Conservation (phyloP, 2,888 invertebrate species). For the Blera fallax region DNA sequence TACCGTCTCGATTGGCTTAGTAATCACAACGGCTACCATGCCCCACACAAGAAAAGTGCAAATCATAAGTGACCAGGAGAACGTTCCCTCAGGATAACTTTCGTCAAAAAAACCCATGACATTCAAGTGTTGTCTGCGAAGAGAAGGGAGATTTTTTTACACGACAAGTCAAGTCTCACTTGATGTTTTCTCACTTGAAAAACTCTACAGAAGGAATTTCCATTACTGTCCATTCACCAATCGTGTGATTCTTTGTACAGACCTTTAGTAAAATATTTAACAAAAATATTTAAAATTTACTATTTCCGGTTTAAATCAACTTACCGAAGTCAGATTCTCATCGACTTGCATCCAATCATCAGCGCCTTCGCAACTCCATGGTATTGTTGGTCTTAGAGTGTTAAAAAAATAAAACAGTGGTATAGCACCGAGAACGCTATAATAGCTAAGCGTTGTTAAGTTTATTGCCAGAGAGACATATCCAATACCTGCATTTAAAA, state of each 20-base stretch:
- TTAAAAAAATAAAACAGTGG: slow-evolving; percentile 89
- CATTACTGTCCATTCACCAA: background rate
- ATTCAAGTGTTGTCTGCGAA: slow-evolving; percentile 15
- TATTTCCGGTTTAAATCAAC: no score
- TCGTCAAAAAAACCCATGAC: background rate
- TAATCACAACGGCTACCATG: slow-evolving; percentile 6
- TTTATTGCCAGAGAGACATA: slow-evolving; percentile 91
- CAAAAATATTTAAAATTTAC: no score
- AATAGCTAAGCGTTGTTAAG: slow-evolving; percentile 89
- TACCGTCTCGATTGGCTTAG: slow-evolving; percentile 26
- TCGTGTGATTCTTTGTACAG: background rate
- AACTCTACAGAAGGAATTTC: slow-evolving; percentile 34
- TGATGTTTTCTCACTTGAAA: slow-evolving; percentile 28
- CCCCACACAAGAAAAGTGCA: slow-evolving; percentile 45
- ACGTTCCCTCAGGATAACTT: background rate
- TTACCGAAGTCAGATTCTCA: slow-evolving; percentile 19
- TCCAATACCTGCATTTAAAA: slow-evolving; percentile 87
- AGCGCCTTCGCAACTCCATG: slow-evolving; percentile 89
- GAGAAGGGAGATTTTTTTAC: no score
- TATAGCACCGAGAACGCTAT: slow-evolving; percentile 79
- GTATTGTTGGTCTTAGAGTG: slow-evolving; percentile 85
- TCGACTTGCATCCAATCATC: slow-evolving; percentile 52
- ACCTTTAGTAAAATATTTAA: background rate
- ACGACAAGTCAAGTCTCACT: background rate
- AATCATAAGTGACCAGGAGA: slow-evolving; percentile 67